Base-by-base conservation (phyloP, 1,140 invertebrate species). In the Myzus persicae region DNA sequence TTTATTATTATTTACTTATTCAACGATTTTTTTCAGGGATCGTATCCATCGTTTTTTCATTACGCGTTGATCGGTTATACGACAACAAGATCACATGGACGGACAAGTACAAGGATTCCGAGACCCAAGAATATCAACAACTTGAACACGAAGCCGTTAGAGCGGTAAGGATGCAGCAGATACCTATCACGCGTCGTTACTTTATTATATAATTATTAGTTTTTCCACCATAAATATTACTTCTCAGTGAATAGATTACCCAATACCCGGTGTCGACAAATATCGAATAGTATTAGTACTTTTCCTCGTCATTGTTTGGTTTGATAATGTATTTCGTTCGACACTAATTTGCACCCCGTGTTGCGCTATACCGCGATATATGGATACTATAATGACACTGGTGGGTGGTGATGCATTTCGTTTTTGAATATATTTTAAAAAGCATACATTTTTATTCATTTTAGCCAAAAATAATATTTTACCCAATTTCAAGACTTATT, bases 21-120 rank as follows among this genome's bases (percentile, higher is more conserved):
- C 31, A 76, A 76, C 2, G n/a, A 36, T n/a, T 90, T 24, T 93
- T 94, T 94, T 38, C 93, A 96, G 96, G 95, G 94, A 97, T 98
- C 24, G 97, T 98, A 8, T 97, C 98, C 1, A 96, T 99, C 92
- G 95, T 98, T 1, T 95, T 99, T 93, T 98, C 97, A 5, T 95
- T 99, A 91, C 96, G 97, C 94, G 97, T 99, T 18, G 98, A 99
- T 94, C 96, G 97, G 94, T 96, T 98, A 82, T 98, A 98, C 94
- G 98, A 98, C 91, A 96, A 96, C 94, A 96, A 97, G 95, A 95
- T 98, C 22, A 95, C 96, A 0, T 99, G 98, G 97, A 97, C 97
- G 94, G 95, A 96, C 42, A 97, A 97, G 93, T 96, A 98, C 11
- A 95, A 96, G 22, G 97, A 98, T 94, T 96, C 96, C 81, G 97